phyloP scores from a whole-genome alignment of 23 tunicate genomes.

The Ciona savignyi region DNA sequence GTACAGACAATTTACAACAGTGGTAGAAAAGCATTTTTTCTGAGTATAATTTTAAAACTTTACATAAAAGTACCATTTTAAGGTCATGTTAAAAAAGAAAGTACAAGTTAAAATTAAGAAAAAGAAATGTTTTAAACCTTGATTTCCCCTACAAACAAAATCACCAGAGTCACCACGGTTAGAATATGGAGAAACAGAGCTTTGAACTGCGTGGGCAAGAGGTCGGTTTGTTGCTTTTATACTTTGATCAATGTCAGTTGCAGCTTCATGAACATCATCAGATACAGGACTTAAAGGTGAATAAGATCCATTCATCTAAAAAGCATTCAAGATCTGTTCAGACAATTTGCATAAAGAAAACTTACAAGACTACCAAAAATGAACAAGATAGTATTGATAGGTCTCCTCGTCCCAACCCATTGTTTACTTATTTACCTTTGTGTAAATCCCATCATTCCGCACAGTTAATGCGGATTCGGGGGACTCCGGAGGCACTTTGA shows the following conservation, averaged over 20 bases:
- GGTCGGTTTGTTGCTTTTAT: neutral
- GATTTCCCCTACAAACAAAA: too few relatives aligned
- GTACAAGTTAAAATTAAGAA: too few relatives aligned
- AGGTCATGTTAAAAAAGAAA: too few relatives aligned
- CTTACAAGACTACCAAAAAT: neutral
- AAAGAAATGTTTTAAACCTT: too few relatives aligned
- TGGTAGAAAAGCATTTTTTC: too few relatives aligned
- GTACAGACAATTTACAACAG: too few relatives aligned
- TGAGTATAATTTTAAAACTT: too few relatives aligned
- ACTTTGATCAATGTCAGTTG: neutral
- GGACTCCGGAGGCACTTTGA: neutral
- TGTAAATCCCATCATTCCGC: neutral
- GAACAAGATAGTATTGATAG: neutral
- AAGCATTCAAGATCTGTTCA: neutral
- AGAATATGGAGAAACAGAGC: neutral
- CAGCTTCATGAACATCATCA: neutral
- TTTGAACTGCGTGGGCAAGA: neutral
- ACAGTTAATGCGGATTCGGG: conserved; percentile 8
- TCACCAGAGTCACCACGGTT: neutral
- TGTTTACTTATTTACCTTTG: neutral
- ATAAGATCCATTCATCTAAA: neutral
- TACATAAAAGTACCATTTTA: too few relatives aligned
- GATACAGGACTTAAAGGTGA: neutral
- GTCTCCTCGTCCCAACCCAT: neutral
- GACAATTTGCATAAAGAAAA: neutral